A percentile compares a stretch with the other conserved stretches of the same genome.
These are phyloP conservation scores for Heterotilapia buettikoferi DNA, from an alignment of 2,113 vertebrate genomes.

Conservation along the genomic window DNA sequence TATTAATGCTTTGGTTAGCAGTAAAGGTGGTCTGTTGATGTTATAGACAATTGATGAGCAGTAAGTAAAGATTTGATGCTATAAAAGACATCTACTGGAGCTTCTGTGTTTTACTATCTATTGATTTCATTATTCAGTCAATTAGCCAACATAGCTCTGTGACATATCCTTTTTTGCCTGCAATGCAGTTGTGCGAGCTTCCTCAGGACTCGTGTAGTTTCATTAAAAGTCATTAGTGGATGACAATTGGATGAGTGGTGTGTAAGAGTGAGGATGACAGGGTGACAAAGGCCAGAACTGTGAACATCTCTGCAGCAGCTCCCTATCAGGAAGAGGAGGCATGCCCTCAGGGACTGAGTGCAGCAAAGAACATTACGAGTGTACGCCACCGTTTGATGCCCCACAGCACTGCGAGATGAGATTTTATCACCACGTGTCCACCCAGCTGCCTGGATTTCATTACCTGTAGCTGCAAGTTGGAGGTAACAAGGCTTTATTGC, in stretches of 20 bases:
- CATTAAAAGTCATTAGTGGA: slow-evolving; percentile 43
- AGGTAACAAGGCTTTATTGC: slow-evolving; percentile 45
- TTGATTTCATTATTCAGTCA: slow-evolving; percentile 16
- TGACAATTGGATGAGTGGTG: slow-evolving; percentile 1
- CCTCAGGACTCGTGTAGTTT: slow-evolving; percentile 12
- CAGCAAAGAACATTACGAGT: slow-evolving; percentile 29
- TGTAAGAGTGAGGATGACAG: not conserved
- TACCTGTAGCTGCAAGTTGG: slow-evolving; percentile 35
- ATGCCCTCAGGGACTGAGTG: not conserved
- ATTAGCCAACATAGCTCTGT: not conserved
- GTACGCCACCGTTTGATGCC: slow-evolving; percentile 15
- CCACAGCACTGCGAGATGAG: slow-evolving; percentile 30
- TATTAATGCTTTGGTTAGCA: not conserved
- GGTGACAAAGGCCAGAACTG: slow-evolving; percentile 1
- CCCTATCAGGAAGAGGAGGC: not conserved
- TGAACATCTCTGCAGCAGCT: slow-evolving; percentile 9
- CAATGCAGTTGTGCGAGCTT: not conserved
- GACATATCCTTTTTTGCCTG: not conserved
- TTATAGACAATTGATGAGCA: slow-evolving; percentile 39
- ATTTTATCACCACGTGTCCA: slow-evolving; percentile 12
- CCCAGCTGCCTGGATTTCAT: slow-evolving; percentile 28
- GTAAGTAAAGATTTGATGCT: slow-evolving; percentile 9
- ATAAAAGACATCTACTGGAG: slow-evolving; percentile 1
- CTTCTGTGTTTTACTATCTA: not conserved
- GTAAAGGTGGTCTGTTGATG: slow-evolving; percentile 4